Evolutionary conservation across 2,797 vertebrate species (phyloP), one percentile per base, ranked within the genome.

Genomic region (Scyliorhinus canicula): DNA sequence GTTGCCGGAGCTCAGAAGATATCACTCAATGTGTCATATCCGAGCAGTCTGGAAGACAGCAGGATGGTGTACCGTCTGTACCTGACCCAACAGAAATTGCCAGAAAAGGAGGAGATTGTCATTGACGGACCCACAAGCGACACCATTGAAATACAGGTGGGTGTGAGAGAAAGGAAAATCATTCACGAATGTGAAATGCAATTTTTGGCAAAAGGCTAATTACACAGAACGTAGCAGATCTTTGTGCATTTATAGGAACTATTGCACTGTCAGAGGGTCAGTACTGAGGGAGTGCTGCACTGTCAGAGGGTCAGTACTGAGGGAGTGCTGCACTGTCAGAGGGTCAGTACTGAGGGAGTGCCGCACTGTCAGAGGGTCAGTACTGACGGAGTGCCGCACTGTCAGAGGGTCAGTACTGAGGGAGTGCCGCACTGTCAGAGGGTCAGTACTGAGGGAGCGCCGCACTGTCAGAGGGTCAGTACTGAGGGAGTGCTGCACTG

Each of bases 131-230:
- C 98, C 24, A 95, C 97, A 21, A 95, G 79, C 95, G 96, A 98
- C 40, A 97, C 97, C 95, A 96, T 98, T 74, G 97, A 98, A 95
- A 96, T 99, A 95, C 98, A 99, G 98, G 99, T 99, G 93, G 95
- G 79, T 26, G 35, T 19, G 71, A 91, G 79, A 82, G 52, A 52
- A 26, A 31, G 4, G 93, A 31, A 90, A 26, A 26, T 28, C n/a
- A 65, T 65, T 47, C 85, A 19, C 31, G 0, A 86, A 35, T 35
- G 52, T 35, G 28, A 28, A 88, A n/a, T 88, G 12, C 50, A 55
- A 28, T 4, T 19, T 55, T 52, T 52, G 47, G 26, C 26, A 50
- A 28, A 52, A 35, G 84, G 19, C 7, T 31, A 84, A 65, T 65
- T 65, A 65, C 4, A 65, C 19, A 65, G 63, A 3, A 65, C 63